phyloP scores from a whole-genome alignment of 2,113 vertebrate genomes.

The Bagarius yarrelli region DNA sequence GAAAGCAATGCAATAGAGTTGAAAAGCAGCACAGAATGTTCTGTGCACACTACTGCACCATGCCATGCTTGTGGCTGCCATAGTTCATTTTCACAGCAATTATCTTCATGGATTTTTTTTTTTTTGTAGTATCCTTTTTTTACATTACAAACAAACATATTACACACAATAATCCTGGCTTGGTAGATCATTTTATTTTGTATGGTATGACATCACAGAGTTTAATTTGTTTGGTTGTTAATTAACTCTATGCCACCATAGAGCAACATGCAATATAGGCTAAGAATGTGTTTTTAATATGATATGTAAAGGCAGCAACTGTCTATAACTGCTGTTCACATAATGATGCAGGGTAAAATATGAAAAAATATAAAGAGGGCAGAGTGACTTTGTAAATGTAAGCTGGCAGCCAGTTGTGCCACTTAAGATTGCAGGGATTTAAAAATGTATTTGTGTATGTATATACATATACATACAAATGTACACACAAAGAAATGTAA shows the following conservation, averaged over 20 bases:
- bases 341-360: neutral
- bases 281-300: neutral
- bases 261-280: neutral
- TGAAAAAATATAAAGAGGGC: neutral
- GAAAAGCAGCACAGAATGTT: slow-evolving; percentile 49
- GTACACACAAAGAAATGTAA: neutral
- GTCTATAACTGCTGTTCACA: neutral
- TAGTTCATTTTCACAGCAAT: neutral
- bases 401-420: slow-evolving; percentile 6
- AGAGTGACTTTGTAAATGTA: neutral
- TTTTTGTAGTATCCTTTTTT: neutral
- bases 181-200: slow-evolving; percentile 2
- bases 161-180: neutral
- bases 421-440: neutral
- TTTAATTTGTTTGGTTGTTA: neutral
- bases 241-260: neutral
- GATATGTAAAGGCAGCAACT: neutral
- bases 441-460: neutral
- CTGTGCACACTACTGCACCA: slow-evolving; percentile 1
- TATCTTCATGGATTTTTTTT: neutral
- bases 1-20: slow-evolving; percentile 54
- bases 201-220: neutral
- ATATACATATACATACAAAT: too few relatives aligned
- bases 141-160: neutral
- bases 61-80: neutral